Evolutionary conservation across 1,140 invertebrate species (phyloP), one percentile per base, ranked within the genome.

Genomic region (Drosophila prosaltans): DNA sequence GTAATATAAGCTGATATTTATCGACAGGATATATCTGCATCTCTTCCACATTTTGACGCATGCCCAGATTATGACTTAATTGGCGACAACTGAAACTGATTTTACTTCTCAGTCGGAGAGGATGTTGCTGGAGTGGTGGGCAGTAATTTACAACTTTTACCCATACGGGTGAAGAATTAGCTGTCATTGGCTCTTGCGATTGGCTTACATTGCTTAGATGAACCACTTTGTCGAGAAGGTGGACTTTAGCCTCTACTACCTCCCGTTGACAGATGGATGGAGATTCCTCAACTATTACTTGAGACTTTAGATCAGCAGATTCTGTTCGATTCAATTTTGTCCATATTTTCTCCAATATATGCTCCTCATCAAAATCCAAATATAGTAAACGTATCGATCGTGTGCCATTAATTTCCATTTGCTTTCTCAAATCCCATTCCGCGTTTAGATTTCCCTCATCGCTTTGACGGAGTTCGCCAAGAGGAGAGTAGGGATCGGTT

Each of bases 91-190:
- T 80, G 39, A 92, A 59, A 1, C 61, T 85, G 2, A 92, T 72
- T 48, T 77, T 73, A 28, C 78, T 83, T n/a, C 78, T 82, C 0
- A 85, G 2, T 8, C 21, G 21, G 2, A 71, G 67, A 9, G 62
- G 45, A n/a, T 72, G 58, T 4, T 40, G 39, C 2, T 65, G 26
- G 6, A 10, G 21, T 26, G 45, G 45, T 3, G 45, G 7, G 6
- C 91, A 92, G 55, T 78, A 71, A 39, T 92, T 92, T 1, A 81
- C 74, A 0, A 68, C 78, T 43, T 90, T 91, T 0, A 88, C 59
- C 0, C 55, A 40, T 11, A 78, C 30, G 1, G 59, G 45, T 0
- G 32, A 36, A 1, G 77, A 59, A 0, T 16, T 48, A 0, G 45
- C 7, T 9, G 55, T 32, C 11, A 78, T 32, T 5, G 54, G 24